These are phyloP conservation scores for Acipenser ruthenus DNA, from an alignment of 2,797 vertebrate species.

Conservation along the genomic window DNA sequence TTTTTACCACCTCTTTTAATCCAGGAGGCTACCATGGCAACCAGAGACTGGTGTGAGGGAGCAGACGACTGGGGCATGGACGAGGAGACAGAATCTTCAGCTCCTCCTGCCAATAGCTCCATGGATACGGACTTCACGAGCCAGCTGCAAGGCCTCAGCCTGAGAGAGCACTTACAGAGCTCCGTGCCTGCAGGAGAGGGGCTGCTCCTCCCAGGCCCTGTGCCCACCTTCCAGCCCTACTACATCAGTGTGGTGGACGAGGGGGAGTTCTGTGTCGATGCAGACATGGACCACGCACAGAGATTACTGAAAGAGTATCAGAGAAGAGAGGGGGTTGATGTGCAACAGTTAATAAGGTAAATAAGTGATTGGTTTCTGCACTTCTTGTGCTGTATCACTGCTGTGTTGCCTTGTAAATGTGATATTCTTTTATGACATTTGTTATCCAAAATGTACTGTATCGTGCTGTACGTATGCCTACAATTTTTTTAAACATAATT, in stretches of 20 bases:
- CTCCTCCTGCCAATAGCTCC: not conserved
- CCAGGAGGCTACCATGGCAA: constrained; percentile 26
- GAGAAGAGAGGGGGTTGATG: constrained; percentile 55
- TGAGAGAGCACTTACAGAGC: constrained; percentile 27
- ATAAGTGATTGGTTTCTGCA: constrained; percentile 7
- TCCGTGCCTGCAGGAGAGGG: not conserved
- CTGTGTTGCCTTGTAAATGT: too few species aligned
- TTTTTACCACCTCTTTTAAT: not conserved
- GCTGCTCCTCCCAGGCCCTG: fast-evolving
- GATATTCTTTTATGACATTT: too few species aligned
- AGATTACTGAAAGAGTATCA: constrained; percentile 76
- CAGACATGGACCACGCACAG: constrained; percentile 56
- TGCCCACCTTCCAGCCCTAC: constrained; percentile 56
- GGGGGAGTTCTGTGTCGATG: constrained; percentile 49
- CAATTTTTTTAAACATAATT: too few species aligned
- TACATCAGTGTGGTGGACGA: constrained; percentile 81
- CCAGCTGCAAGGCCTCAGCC: constrained; percentile 54
- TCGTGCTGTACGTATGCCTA: too few species aligned
- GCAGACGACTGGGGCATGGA: constrained; percentile 81
- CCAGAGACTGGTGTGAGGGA: constrained; percentile 74
- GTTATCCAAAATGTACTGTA: too few species aligned
- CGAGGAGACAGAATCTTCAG: constrained; percentile 26
- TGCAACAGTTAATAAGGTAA: constrained; percentile 44
- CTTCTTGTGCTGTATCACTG: too few species aligned
- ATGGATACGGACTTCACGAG: constrained; percentile 41